Evolutionary conservation across 1,140 invertebrate genomes (phyloP), one percentile per base, ranked within the genome.

Genomic region (Araneus ventricosus): DNA sequence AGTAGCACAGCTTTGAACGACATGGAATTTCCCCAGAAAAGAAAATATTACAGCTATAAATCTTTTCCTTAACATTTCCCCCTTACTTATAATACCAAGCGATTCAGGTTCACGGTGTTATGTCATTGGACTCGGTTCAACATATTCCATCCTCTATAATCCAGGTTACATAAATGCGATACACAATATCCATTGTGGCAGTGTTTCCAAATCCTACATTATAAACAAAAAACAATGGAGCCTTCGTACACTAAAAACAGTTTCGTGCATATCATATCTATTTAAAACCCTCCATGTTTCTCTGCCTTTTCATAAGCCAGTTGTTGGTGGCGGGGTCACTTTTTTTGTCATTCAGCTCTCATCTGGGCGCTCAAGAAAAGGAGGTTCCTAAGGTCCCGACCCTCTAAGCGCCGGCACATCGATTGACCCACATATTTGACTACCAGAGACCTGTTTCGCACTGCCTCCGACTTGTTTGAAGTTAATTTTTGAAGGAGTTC

Each of bases 401-500:
- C 30, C 70, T 34, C 30, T 30, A 34, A 75, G 30, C 30, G 30
- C 10, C 30, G 30, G 70, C 10, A 37, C 27, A 34, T 37, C 30
- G 27, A 75, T 75, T 75, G 70, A 75, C 70, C 70, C 17, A 75
- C 70, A 75, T 75, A 75, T 75, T 75, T 75, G 70, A 75, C 70
- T 75, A 75, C 70, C 27, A 75, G 70, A 75, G 70, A 75, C 70
- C 70, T 75, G 70, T 75, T 75, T 75, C 30, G 22, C 17, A 75
- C 20, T 75, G 70, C 30, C 27, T 75, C 30, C 30, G 70, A 75
- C 70, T 75, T 37, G 70, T 75, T 75, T 37, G 30, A 75, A 75
- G 70, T 37, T 75, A 75, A 75, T 75, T 75, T 67, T 75, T 75
- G 70, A 75, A 75, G 70, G 70, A 75, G 70, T 75, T 34, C 70